Evolutionary conservation across 2,888 invertebrate species (phyloP), one percentile per base, ranked within the genome.

Genomic region (Habroteleia sp.): DNA sequence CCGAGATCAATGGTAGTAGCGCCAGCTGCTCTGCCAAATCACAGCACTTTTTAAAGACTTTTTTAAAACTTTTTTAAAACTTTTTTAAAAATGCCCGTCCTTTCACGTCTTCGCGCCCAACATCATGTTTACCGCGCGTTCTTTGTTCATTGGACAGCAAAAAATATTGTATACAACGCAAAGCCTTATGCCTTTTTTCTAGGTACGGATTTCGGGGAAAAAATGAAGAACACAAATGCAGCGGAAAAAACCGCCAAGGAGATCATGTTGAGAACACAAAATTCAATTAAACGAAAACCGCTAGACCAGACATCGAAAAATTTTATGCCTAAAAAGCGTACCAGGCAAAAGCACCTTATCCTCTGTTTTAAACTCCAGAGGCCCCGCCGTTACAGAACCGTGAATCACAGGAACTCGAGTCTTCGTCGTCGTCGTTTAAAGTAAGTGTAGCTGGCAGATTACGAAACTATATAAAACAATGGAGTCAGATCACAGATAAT

Each of bases 401-500:
- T 11, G 33, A 2, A 33, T 11, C 11, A 29, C 33, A 33, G 33
- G 1, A 16, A 8, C 5, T 17, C 56, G 29, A 56, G 31, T 8
- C 31, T 23, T 16, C 44, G 58, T 8, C 33, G 33, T 17, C 58
- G 23, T n/a, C 13, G 8, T 1, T 29, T 29, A 7, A 39, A 1
- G 58, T 58, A 33, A 33, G 44, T 33, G 33, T 29, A 13, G 44
- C 42, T 1, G 58, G 58, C 23, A 42, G 58, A 11, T 33, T 58
- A 17, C 3, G 33, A 33, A 1, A 23, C 14, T 58, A 11, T 44
- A 7, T 11, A 11, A 6, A 48, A 14, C 16, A 20, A 7, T 65
- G 50, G 65, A 20, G 6, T 23, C 3, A 13, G 3, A 52, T 65
- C 6, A 52, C 37, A 23, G 8, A 41, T 42, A 42, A 52, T 14